Evolutionary conservation across 2,888 invertebrate genomes (phyloP).

Genomic region (Gandaritis pyraliata): DNA sequence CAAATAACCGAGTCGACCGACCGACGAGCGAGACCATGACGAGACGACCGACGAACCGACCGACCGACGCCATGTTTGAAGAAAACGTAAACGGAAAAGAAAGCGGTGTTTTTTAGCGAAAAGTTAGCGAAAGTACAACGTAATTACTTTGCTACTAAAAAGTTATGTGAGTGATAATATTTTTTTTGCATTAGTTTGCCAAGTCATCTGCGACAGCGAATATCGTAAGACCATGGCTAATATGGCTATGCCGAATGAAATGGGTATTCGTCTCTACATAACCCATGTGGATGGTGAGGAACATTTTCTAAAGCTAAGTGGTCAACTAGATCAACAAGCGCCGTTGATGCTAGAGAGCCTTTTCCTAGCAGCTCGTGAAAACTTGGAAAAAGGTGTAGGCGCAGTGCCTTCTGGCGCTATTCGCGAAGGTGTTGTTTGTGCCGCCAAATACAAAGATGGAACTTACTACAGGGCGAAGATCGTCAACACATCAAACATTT

Average conservation of each 20-base stretch:
- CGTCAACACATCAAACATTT: constrained; percentile 71
- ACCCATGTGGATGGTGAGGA: constrained; percentile 89
- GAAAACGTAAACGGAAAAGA: constrained; percentile 77
- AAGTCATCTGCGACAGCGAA: constrained; percentile 33
- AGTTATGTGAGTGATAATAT: constrained; percentile 62
- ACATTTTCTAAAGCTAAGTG: constrained; percentile 88
- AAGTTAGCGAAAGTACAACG: constrained; percentile 55
- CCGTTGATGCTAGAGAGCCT: constrained; percentile 84
- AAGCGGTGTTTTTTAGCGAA: constrained; percentile 66
- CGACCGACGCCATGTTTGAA: constrained; percentile 69
- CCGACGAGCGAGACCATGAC: no score
- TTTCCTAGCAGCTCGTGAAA: constrained; percentile 67
- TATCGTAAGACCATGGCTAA: constrained; percentile 60
- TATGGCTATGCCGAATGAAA: constrained; percentile 71
- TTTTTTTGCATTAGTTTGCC: constrained; percentile 33
- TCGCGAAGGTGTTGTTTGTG: constrained; percentile 84
- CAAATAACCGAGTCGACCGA: no score
- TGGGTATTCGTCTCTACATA: constrained; percentile 80
- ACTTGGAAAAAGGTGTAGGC: constrained; percentile 74
- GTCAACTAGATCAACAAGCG: constrained; percentile 86
- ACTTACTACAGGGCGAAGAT: constrained; percentile 87
- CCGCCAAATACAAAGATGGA: constrained; percentile 87
- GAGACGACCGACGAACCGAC: no score
- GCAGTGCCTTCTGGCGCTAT: constrained; percentile 77
- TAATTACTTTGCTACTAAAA: constrained; percentile 47